These are phyloP conservation scores for Astreopora myriophthalma DNA, from an alignment of 64 coral and sea anemone genomes.

Conservation along the genomic window DNA sequence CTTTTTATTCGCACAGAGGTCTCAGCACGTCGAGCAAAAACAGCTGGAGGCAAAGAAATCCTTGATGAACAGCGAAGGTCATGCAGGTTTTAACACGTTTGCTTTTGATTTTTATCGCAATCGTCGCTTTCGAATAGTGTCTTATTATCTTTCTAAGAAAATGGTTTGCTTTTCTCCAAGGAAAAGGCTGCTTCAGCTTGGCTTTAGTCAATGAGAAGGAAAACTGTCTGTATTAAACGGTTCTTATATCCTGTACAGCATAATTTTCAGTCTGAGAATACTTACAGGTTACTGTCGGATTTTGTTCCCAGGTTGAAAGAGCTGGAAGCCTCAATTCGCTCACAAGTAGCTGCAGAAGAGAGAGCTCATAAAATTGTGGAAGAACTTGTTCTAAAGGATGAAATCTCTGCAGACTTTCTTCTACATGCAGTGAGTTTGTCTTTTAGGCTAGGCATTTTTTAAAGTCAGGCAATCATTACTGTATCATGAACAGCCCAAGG, in stretches of 20 bases:
- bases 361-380: constrained; percentile 88
- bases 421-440: constrained; percentile 48
- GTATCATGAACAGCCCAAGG: too few species aligned
- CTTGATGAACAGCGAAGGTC: background rate
- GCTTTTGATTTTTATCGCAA: background rate
- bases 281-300: background rate
- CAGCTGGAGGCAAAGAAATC: background rate
- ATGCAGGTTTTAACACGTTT: background rate
- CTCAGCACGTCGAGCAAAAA: background rate
- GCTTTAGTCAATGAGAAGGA: too few species aligned
- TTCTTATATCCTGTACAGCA: too few species aligned
- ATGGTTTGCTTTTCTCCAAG: background rate
- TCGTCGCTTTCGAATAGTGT: background rate
- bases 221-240: too few species aligned
- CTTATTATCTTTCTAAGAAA: background rate
- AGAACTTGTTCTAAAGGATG: constrained; percentile 70
- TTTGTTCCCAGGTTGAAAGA: constrained; percentile 40
- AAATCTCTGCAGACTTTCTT: constrained; percentile 46
- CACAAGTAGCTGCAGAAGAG: constrained; percentile 82
- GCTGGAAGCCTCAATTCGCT: constrained; percentile 72
- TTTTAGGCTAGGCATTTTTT: too few species aligned
- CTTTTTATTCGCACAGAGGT: background rate
- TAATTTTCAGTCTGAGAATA: too few species aligned
- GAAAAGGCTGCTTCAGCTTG: background rate
- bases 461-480: too few species aligned